Percentiles rank a stretch among this genome's conserved stretches.
Evolutionary conservation across 2,888 invertebrate species (phyloP).

Genomic region (Temnothorax rugatulus): DNA sequence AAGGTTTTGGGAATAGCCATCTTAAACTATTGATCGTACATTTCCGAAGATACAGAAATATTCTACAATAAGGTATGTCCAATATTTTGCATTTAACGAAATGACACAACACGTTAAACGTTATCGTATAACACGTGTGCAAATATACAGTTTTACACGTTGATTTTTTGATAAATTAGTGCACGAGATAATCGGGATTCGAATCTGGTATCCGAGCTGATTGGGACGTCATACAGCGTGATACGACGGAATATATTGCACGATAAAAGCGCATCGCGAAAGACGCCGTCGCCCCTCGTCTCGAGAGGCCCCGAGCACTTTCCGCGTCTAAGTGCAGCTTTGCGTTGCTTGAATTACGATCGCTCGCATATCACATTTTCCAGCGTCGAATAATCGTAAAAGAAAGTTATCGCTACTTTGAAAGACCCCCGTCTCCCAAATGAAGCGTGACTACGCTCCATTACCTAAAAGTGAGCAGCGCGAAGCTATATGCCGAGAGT

Average conservation of each 20-base stretch:
- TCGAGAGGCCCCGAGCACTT: slow-evolving; percentile 3
- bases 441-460: not conserved
- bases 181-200: slow-evolving; percentile 12
- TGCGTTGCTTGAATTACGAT: slow-evolving; percentile 29
- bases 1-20: not conserved
- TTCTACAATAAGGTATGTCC: not conserved
- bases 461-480: not conserved
- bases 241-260: slow-evolving; percentile 21
- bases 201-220: slow-evolving; percentile 26
- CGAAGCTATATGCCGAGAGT: not conserved
- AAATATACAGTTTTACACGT: not conserved
- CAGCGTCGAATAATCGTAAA: slow-evolving; percentile 15
- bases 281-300: not conserved
- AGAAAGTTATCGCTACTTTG: slow-evolving; percentile 37
- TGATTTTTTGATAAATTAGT: slow-evolving; percentile 43
- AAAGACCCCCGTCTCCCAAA: not conserved
- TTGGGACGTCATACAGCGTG: not conserved
- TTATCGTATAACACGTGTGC: not conserved
- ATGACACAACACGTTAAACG: not conserved
- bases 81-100: not conserved
- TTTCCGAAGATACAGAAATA: not conserved
- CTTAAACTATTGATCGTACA: not conserved
- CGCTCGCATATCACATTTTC: slow-evolving; percentile 6
- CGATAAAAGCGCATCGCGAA: slow-evolving; percentile 28
- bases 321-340: slow-evolving; percentile 19